Percentiles rank a stretch among this genome's conserved stretches.
Conservation (phyloP, 2,113 vertebrate genomes). For the Podarcis cretensis region DNA sequence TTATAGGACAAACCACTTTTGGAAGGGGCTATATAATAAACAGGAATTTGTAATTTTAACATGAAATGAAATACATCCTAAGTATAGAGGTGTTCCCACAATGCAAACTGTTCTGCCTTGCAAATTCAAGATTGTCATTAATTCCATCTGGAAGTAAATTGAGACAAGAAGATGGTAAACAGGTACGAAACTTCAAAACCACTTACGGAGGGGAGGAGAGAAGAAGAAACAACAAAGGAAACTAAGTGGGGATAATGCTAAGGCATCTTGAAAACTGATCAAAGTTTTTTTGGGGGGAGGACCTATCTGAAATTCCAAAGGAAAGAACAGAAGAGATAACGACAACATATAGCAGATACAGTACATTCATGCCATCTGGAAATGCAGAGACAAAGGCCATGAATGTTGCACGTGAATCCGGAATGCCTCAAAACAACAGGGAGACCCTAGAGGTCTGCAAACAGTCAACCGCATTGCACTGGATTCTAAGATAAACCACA, state of each 20-base stretch:
- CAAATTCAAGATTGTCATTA: not conserved
- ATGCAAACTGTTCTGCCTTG: not conserved
- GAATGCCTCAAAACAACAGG: not conserved
- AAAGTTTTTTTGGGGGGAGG: not conserved
- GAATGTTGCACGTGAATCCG: conserved; percentile 11
- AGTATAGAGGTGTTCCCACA: not conserved
- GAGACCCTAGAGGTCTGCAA: not conserved
- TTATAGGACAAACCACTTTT: not conserved
- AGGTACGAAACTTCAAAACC: not conserved
- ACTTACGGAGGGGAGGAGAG: conserved; percentile 41
- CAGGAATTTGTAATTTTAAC: not conserved
- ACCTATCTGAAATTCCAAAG: conserved; percentile 31
- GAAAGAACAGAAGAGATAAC: conserved; percentile 24
- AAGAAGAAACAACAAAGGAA: conserved; percentile 24
- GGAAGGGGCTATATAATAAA: not conserved
- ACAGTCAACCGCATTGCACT: conserved; percentile 1
- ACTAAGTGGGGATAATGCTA: conserved; percentile 34
- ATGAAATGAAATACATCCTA: not conserved
- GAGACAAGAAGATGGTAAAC: not conserved
- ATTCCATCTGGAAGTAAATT: not conserved
- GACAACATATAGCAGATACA: conserved; percentile 5
- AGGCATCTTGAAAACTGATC: conserved; percentile 30
- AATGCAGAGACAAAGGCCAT: conserved; percentile 24
- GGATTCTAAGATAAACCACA: not conserved
- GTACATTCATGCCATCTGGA: conserved; percentile 33